phyloP scores from a whole-genome alignment of 2,113 vertebrate species.

The Progne subis region DNA sequence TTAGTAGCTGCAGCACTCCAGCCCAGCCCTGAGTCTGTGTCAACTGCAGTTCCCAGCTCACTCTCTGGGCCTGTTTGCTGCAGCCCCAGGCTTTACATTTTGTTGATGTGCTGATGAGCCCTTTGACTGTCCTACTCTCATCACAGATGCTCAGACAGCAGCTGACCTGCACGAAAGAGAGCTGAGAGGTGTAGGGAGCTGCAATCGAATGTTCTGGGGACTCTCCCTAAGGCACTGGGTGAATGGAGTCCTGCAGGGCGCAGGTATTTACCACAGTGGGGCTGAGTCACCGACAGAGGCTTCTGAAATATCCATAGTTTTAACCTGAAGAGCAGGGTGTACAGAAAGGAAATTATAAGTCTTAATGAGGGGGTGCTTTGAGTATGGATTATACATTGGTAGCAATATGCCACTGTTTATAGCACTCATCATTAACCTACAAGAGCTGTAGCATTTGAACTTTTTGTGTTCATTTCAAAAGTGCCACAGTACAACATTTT shows the following conservation, averaged over 20 bases:
- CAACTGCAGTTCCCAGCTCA: background rate
- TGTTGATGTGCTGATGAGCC: background rate
- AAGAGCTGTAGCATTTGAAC: constrained; percentile 60
- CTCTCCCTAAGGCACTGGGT: background rate
- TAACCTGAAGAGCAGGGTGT: background rate
- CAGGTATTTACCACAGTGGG: background rate
- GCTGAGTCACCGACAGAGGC: background rate
- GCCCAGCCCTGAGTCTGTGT: background rate
- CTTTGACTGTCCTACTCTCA: background rate
- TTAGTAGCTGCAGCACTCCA: background rate
- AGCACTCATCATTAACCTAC: constrained; percentile 57
- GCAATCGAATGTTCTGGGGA: background rate
- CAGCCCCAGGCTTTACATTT: background rate
- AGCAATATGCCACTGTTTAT: constrained; percentile 62
- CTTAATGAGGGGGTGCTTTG: constrained; percentile 37
- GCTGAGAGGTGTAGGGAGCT: background rate
- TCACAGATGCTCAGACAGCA: background rate
- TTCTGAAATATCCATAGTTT: constrained; percentile 12
- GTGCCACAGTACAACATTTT: constrained; percentile 54
- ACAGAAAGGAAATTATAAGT: background rate
- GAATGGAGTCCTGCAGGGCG: background rate
- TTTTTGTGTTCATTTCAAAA: constrained; percentile 68
- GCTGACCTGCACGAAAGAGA: background rate
- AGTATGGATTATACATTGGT: constrained; percentile 51
- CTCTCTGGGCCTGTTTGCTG: background rate